Evolutionary conservation across 2,797 vertebrate species (phyloP).

Genomic region (Chrysocyon brachyurus): DNA sequence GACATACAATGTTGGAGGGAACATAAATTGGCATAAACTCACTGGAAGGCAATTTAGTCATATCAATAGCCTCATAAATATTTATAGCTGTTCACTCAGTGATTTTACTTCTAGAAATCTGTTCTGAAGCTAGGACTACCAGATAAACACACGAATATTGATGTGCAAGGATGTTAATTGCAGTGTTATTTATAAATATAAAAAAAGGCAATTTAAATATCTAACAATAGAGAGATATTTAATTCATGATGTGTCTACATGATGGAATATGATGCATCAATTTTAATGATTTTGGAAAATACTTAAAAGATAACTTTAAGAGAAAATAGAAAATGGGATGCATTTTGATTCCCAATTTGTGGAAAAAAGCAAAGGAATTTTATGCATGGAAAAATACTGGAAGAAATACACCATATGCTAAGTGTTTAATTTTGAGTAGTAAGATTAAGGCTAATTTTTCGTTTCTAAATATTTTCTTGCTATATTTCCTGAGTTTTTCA

Average conservation of each 20-base stretch:
- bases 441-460: slow-evolving; percentile 33
- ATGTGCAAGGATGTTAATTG: slow-evolving; percentile 32
- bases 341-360: slow-evolving; percentile 45
- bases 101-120: slow-evolving; percentile 42
- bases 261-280: not conserved
- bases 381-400: not conserved
- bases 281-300: slow-evolving; percentile 14
- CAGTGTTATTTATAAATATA: not conserved
- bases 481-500: not conserved
- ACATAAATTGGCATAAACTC: not conserved
- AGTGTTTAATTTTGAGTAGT: slow-evolving; percentile 21
- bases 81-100: slow-evolving; percentile 25
- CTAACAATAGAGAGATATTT: slow-evolving; percentile 41
- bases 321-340: not conserved
- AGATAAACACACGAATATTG: not conserved
- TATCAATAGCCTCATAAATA: not conserved
- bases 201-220: slow-evolving; percentile 68
- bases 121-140: slow-evolving; percentile 1
- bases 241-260: not conserved
- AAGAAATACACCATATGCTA: slow-evolving; percentile 8
- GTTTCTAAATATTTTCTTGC: slow-evolving; percentile 7
- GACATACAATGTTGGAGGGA: not conserved
- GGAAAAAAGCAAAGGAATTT: slow-evolving; percentile 20
- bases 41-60: not conserved
- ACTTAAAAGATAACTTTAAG: slow-evolving; percentile 12